A percentile compares a stretch with the other conserved stretches of the same genome.
Evolutionary conservation across 2,797 vertebrate species (phyloP).

Genomic region (Chelon labrosus): DNA sequence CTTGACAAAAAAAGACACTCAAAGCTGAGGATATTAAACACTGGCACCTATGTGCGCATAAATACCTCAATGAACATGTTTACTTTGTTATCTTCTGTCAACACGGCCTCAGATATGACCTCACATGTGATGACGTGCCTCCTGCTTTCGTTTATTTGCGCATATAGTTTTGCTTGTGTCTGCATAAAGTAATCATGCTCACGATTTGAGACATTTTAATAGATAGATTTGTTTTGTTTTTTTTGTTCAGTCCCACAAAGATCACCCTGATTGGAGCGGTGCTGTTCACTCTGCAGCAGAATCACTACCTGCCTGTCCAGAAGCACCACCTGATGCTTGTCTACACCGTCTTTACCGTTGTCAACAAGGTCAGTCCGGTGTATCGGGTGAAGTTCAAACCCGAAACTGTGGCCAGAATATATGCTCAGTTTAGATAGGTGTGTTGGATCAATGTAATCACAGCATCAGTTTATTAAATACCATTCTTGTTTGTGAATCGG

Average conservation of each 20-base stretch:
- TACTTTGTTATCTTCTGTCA: neutral
- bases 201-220: neutral
- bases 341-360: slow-evolving; percentile 91
- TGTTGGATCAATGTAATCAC: neutral
- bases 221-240: neutral
- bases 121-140: neutral
- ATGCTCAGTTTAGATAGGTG: neutral
- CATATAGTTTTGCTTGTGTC: neutral
- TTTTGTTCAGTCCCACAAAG: slow-evolving; percentile 89
- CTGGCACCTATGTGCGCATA: too few relatives aligned
- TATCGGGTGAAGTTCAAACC: neutral
- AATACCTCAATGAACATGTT: neutral
- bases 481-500: slow-evolving; percentile 8
- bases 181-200: neutral
- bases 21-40: neutral
- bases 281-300: slow-evolving; percentile 92
- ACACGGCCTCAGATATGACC: neutral
- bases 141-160: slow-evolving; percentile 6
- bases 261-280: slow-evolving; percentile 94
- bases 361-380: slow-evolving; percentile 89
- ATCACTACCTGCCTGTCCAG: slow-evolving; percentile 86
- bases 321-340: slow-evolving; percentile 92
- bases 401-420: neutral
- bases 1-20: neutral
- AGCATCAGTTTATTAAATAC: too few relatives aligned